Base-by-base conservation (phyloP, 2,888 invertebrate species). In the Latrodectus elegans region DNA sequence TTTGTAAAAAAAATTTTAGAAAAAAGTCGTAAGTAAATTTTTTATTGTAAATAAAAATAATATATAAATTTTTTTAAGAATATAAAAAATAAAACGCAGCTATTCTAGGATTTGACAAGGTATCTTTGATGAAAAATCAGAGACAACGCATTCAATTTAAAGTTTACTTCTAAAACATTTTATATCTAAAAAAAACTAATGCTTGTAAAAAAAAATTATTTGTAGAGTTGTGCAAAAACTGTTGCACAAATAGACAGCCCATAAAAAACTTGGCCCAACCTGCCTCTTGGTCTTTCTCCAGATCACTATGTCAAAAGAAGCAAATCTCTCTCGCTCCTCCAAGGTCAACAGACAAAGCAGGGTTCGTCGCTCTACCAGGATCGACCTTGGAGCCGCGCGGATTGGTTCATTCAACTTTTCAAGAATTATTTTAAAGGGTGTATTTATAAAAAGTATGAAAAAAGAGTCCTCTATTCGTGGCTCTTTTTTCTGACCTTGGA, bases 221-320 rank as follows among this genome's bases (percentile, higher is more conserved):
- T 53, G 38, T 3, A 38, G 38, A 38, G 38, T 38, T 38, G 38
- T 38, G 38, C 38, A 38, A 38, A 38, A 22, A 22, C 52, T 74
- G 55, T 55, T 74, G 49, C n/a, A 38, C 38, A 38, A 38, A 38
- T 38, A 38, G 38, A 38, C 2, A 38, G 4, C 38, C 38, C 38
- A 60, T 60, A 60, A 60, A n/a, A 60, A 60, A 60, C 14, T 72
- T 65, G 84, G 73, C 86, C 80, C 86, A 76, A 87, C 86, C 86
- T 87, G 86, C 78, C 78, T 77, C 71, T 86, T 81, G 78, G 83
- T 82, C 52, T 60, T 74, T 79, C 83, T 88, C 88, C 83, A 83
- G 88, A 88, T 82, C 82, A 88, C 72, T 88, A 82, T 88, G 88
- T 88, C 88, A 88, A 81, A 84, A 73, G 77, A 73, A 49, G 77